Evolutionary conservation across 2,113 vertebrate genomes (phyloP).

Genomic region (Hystrix brachyura): DNA sequence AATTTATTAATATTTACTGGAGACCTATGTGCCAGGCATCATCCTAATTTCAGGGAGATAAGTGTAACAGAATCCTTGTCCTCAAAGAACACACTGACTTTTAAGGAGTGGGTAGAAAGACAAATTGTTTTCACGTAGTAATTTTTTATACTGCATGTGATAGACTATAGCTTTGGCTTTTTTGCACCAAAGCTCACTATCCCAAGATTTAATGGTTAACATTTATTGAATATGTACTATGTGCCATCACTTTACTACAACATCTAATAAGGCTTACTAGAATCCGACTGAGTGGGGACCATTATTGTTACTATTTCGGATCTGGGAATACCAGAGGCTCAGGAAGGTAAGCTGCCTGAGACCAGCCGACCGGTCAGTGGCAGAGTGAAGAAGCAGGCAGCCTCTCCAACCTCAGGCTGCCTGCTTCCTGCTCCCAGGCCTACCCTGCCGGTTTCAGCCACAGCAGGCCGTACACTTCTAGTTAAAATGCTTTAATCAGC

Average conservation of each 20-base stretch:
- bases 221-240: background rate
- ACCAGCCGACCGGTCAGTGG: background rate
- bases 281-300: background rate
- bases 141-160: background rate
- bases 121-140: background rate
- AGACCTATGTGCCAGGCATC: background rate
- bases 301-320: background rate
- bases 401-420: background rate
- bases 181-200: slow-evolving; percentile 31
- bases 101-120: background rate
- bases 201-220: background rate
- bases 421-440: background rate
- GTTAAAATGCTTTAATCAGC: background rate
- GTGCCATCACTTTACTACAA: background rate
- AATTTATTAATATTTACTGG: background rate
- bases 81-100: background rate
- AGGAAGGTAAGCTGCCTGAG: background rate
- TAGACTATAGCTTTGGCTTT: background rate
- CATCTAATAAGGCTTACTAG: background rate
- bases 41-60: background rate
- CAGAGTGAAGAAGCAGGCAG: background rate
- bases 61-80: background rate
- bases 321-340: background rate
- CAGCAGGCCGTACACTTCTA: background rate
- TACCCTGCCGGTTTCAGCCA: background rate